phyloP scores from a whole-genome alignment of 2,797 vertebrate species.

The Poeciliopsis turneri region DNA sequence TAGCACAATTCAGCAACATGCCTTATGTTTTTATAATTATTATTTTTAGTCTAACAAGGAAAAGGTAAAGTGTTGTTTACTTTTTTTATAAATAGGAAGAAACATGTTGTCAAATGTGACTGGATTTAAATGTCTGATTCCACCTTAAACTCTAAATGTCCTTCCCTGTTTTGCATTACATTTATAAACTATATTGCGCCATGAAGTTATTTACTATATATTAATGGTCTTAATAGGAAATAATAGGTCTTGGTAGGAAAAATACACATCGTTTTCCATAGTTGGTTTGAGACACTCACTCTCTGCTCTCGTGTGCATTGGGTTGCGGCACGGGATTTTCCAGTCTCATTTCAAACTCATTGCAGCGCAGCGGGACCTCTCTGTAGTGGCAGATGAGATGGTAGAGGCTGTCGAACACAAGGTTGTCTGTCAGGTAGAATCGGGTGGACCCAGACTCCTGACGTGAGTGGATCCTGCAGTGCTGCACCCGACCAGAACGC shows the following conservation, averaged over 20 bases:
- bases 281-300: constrained; percentile 79
- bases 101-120: not conserved
- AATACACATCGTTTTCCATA: not conserved
- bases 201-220: not conserved
- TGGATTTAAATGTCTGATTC: not conserved
- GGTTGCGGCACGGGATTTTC: constrained; percentile 93
- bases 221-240: not conserved
- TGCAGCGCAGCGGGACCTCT: constrained; percentile 94
- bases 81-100: not conserved
- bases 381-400: constrained; percentile 97
- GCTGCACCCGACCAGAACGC: constrained; percentile 94
- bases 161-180: not conserved
- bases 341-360: constrained; percentile 97
- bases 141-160: not conserved
- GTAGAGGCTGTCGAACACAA: constrained; percentile 95
- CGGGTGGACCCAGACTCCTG: constrained; percentile 94
- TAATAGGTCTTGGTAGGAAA: not conserved
- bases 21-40: not conserved
- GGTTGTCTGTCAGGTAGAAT: constrained; percentile 97
- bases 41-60: not conserved
- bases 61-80: not conserved
- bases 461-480: constrained; percentile 95
- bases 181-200: not conserved
- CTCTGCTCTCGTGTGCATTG: constrained; percentile 96
- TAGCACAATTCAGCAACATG: not conserved